These are phyloP conservation scores for Dendroctonus ponderosae DNA, from an alignment of 1,140 invertebrate genomes.

Conservation along the genomic window DNA sequence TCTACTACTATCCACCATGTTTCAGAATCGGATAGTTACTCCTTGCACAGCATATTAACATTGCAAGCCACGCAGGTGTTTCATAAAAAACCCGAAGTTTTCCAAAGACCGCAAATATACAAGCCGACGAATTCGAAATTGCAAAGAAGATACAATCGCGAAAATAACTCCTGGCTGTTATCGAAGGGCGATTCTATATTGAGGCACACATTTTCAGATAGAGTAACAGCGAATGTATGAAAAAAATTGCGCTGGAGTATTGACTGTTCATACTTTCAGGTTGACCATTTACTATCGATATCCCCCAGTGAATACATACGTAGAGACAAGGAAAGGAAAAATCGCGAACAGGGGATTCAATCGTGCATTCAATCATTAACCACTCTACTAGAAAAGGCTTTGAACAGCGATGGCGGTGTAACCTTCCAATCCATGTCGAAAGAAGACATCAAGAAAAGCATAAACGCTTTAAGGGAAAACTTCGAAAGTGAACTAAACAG, in stretches of 20 bases:
- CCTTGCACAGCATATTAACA: conserved; percentile 30
- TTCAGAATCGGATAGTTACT: conserved; percentile 7
- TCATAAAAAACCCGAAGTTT: conserved; percentile 30
- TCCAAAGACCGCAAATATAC: conserved; percentile 12
- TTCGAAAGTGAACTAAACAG: conserved; percentile 26
- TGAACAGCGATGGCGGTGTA: conserved; percentile 22
- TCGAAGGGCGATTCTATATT: conserved; percentile 28
- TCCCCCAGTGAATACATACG: conserved; percentile 38
- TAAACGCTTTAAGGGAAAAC: conserved; percentile 31
- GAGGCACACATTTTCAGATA: conserved; percentile 29
- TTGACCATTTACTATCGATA: conserved; percentile 36
- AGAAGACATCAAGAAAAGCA: conserved; percentile 30
- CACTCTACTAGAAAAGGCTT: conserved; percentile 35
- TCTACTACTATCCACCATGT: not conserved
- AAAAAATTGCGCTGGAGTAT: not conserved
- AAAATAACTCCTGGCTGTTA: conserved; percentile 29
- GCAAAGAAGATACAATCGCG: conserved; percentile 14
- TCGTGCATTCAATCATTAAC: conserved; percentile 38
- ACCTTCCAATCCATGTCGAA: conserved; percentile 17
- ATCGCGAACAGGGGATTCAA: conserved; percentile 31
- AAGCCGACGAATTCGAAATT: not conserved
- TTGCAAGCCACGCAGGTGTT: conserved; percentile 29
- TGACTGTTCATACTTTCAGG: conserved; percentile 5
- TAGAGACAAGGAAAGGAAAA: conserved; percentile 34
- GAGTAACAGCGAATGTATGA: conserved; percentile 18